These are phyloP conservation scores for Germaria angustata DNA, from an alignment of 2,888 invertebrate genomes.

Conservation along the genomic window DNA sequence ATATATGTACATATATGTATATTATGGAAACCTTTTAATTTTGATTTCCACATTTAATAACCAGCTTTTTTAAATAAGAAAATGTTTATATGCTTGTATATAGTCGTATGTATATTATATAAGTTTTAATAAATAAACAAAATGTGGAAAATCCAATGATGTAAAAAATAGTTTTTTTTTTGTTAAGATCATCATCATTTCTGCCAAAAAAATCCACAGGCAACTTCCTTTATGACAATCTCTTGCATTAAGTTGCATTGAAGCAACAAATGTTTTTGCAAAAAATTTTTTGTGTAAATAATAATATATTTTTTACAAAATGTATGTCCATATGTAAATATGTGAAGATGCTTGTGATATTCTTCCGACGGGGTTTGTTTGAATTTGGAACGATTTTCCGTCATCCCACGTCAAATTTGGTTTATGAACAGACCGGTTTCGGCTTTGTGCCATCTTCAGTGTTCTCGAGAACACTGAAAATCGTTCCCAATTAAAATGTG, in stretches of 20 bases:
- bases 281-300: too few species aligned
- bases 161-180: constrained; percentile 4
- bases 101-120: constrained; percentile 37
- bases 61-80: neutral
- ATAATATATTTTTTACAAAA: neutral
- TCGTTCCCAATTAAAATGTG: too few species aligned
- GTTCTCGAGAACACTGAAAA: too few species aligned
- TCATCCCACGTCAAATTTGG: too few species aligned
- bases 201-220: constrained; percentile 33
- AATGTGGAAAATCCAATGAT: constrained; percentile 38
- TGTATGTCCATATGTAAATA: neutral
- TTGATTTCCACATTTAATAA: neutral
- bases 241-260: constrained; percentile 11
- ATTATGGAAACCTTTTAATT: neutral
- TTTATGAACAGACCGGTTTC: too few species aligned
- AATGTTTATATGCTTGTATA: neutral
- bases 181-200: constrained; percentile 13
- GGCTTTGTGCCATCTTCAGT: too few species aligned
- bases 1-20: too few species aligned
- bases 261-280: neutral
- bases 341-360: too few species aligned
- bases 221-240: constrained; percentile 42
- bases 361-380: too few species aligned
- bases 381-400: too few species aligned
- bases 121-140: constrained; percentile 39